These are phyloP conservation scores for Natrix natrix DNA, from an alignment of 2,797 vertebrate species.

Conservation along the genomic window DNA sequence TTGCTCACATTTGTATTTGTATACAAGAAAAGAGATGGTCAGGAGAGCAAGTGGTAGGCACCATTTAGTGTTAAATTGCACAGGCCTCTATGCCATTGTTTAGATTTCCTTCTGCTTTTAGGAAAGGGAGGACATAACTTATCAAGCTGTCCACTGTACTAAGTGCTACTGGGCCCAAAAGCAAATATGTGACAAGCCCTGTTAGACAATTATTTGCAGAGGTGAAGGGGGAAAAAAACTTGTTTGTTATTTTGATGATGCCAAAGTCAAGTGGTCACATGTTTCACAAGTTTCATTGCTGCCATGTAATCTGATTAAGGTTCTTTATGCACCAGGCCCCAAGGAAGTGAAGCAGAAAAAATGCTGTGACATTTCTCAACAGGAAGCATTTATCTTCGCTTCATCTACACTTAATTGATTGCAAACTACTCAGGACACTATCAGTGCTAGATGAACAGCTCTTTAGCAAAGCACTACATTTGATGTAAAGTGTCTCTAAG, in stretches of 20 bases:
- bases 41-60: conserved; percentile 35
- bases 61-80: conserved; percentile 33
- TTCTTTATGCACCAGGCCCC: conserved; percentile 39
- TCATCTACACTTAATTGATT: conserved; percentile 60
- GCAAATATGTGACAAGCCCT: conserved; percentile 3
- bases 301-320: conserved; percentile 38
- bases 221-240: neutral
- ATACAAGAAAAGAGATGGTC: conserved; percentile 54
- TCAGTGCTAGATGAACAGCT: conserved; percentile 52
- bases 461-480: conserved; percentile 50
- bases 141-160: neutral
- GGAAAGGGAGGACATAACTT: neutral
- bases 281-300: neutral
- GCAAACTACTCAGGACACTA: conserved; percentile 56
- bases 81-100: neutral
- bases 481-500: conserved; percentile 46
- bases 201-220: neutral
- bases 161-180: conserved; percentile 13
- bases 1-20: conserved; percentile 44
- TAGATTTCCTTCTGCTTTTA: conserved; percentile 1
- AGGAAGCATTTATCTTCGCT: conserved; percentile 60
- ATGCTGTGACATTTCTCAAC: conserved; percentile 61
- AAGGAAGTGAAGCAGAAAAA: conserved; percentile 58
- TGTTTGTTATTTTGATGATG: conserved; percentile 26
- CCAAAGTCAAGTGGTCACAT: conserved; percentile 6